Percentiles rank a stretch among this genome's conserved stretches.
Conservation (phyloP, 2,113 vertebrate genomes). For the Antennarius striatus region DNA sequence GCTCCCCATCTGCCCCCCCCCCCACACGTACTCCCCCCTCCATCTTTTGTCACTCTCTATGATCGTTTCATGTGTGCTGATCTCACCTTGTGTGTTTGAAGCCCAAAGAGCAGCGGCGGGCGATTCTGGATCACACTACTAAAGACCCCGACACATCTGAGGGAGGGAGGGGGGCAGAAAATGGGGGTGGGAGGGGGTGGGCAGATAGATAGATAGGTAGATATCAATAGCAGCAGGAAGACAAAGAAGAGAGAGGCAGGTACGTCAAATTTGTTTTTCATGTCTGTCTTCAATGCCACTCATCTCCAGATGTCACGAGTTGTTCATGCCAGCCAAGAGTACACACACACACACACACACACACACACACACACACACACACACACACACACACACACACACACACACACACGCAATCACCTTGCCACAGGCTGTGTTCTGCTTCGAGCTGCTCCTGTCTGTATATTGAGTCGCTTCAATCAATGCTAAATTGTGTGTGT, state of each 20-base stretch:
- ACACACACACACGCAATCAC: slow-evolving; percentile 62
- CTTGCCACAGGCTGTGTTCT: slow-evolving; percentile 77
- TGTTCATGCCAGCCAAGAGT: slow-evolving; percentile 46
- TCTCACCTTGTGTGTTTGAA: slow-evolving; percentile 63
- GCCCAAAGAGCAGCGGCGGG: slow-evolving; percentile 60
- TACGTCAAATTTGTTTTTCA: slow-evolving; percentile 34
- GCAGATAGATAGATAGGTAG: not conserved
- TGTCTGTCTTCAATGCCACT: slow-evolving; percentile 53
- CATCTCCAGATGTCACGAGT: slow-evolving; percentile 63
- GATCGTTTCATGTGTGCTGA: slow-evolving; percentile 61
- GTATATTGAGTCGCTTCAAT: slow-evolving; percentile 69
- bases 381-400: slow-evolving; percentile 44
- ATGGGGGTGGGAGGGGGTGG: not conserved
- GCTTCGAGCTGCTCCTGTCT: slow-evolving; percentile 62
- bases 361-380: slow-evolving; percentile 38
- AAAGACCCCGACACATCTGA: slow-evolving; percentile 49
- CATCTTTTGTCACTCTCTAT: slow-evolving; percentile 40
- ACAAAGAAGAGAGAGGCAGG: slow-evolving; percentile 38
- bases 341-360: slow-evolving; percentile 37
- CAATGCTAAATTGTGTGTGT: slow-evolving; percentile 61
- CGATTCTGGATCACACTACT: slow-evolving; percentile 57
- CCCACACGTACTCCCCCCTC: not conserved
- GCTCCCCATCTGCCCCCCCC: slow-evolving; percentile 12
- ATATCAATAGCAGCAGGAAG: slow-evolving; percentile 11
- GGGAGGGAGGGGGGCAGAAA: slow-evolving; percentile 8